Percentiles rank a stretch among this genome's conserved stretches.
Evolutionary conservation across 2,797 vertebrate species (phyloP).

Genomic region (Sebastes nivosus): DNA sequence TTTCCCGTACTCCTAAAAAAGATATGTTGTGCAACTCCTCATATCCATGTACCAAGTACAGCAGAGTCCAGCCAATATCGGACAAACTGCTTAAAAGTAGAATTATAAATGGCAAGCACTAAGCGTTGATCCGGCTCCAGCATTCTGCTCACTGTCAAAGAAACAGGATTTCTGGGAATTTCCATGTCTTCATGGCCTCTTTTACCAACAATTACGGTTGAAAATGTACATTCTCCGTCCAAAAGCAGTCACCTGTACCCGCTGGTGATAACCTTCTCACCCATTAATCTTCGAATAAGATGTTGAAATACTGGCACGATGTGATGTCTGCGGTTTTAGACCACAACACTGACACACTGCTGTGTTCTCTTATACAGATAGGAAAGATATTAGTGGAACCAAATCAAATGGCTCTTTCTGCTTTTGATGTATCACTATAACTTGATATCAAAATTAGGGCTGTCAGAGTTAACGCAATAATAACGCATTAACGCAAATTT

Average conservation of each 20-base stretch:
- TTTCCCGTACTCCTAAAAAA: slow-evolving; percentile 34
- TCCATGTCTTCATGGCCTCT: slow-evolving; percentile 38
- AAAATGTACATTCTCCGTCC: slow-evolving; percentile 46
- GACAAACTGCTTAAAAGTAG: slow-evolving; percentile 40
- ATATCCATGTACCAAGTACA: slow-evolving; percentile 33
- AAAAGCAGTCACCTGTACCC: slow-evolving; percentile 36
- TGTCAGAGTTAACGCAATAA: too few species aligned
- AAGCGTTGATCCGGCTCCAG: slow-evolving; percentile 57
- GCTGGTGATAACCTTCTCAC: slow-evolving; percentile 43
- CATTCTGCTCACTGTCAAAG: slow-evolving; percentile 66
- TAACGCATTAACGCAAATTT: too few species aligned
- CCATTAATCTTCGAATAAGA: slow-evolving; percentile 46
- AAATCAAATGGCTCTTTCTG: slow-evolving; percentile 4
- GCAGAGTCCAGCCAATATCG: slow-evolving; percentile 47
- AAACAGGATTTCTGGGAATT: slow-evolving; percentile 66
- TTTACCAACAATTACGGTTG: slow-evolving; percentile 47
- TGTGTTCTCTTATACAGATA: slow-evolving; percentile 10
- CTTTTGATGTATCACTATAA: neutral
- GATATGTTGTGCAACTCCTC: slow-evolving; percentile 54
- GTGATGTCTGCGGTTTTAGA: slow-evolving; percentile 43
- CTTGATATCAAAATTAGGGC: too few species aligned
- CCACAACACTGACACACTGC: slow-evolving; percentile 2
- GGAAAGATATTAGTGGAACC: slow-evolving; percentile 6
- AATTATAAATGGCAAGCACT: slow-evolving; percentile 63
- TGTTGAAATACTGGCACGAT: slow-evolving; percentile 37